Percentiles rank a stretch among this genome's conserved stretches.
Evolutionary conservation across 2,888 invertebrate genomes (phyloP).

Genomic region (Netelia inedita): DNA sequence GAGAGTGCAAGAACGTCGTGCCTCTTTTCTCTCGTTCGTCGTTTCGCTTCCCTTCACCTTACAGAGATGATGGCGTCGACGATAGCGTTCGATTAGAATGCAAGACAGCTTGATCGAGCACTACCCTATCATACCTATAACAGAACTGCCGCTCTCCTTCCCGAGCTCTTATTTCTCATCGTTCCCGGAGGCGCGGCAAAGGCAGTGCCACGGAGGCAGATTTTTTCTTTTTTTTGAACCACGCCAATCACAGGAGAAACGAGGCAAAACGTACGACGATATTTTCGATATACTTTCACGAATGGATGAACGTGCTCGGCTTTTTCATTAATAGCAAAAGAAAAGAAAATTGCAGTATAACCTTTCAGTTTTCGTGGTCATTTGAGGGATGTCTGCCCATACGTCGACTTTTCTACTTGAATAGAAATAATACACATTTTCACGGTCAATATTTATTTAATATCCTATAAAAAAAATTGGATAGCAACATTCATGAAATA

Average conservation of each 20-base stretch:
- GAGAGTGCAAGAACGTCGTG: conserved; percentile 20
- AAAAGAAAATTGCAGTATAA: not conserved
- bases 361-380: not conserved
- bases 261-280: not conserved
- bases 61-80: conserved; percentile 29
- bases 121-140: conserved; percentile 70
- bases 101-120: conserved; percentile 78
- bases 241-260: conserved; percentile 36
- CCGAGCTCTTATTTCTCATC: conserved; percentile 33
- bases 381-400: conserved; percentile 12
- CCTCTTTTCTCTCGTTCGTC: conserved; percentile 25
- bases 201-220: not conserved
- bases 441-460: too few relatives aligned
- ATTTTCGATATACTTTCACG: conserved; percentile 1
- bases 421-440: not conserved
- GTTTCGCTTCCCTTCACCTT: conserved; percentile 51
- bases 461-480: too few relatives aligned
- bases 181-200: conserved; percentile 11
- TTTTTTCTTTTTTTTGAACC: conserved; percentile 32
- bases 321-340: not conserved
- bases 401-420: conserved; percentile 25
- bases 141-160: conserved; percentile 31
- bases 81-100: conserved; percentile 73
- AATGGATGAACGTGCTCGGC: not conserved
- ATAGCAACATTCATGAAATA: not conserved